These are phyloP conservation scores for Hyperoplus immaculatus DNA, from an alignment of 2,797 vertebrate genomes.

Conservation along the genomic window DNA sequence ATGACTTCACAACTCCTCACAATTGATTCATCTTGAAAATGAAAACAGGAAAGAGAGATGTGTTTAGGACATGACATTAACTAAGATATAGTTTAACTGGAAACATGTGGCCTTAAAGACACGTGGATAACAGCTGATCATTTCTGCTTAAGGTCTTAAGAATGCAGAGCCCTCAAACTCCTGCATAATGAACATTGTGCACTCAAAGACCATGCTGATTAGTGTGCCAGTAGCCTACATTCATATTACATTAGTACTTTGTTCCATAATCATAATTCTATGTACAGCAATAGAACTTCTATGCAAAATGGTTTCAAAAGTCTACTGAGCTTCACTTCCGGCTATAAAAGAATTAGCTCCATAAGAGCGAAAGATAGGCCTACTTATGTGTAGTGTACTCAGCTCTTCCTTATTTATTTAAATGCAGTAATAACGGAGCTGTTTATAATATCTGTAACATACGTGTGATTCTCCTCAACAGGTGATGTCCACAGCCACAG, in stretches of 20 bases:
- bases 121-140: not conserved
- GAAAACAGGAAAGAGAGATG: not conserved
- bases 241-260: not conserved
- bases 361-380: not conserved
- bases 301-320: not conserved
- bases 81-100: not conserved
- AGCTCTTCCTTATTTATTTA: not conserved
- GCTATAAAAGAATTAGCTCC: not conserved
- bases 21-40: not conserved
- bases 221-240: not conserved
- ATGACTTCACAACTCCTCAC: not conserved
- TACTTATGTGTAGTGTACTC: not conserved
- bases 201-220: not conserved
- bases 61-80: not conserved
- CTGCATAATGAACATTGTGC: not conserved
- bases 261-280: constrained; percentile 6
- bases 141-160: not conserved
- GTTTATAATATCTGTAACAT: constrained; percentile 13
- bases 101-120: not conserved
- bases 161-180: not conserved
- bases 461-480: constrained; percentile 69
- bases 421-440: not conserved
- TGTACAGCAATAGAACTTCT: constrained; percentile 2
- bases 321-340: not conserved
- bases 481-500: constrained; percentile 87